A percentile compares a stretch with the other conserved stretches of the same genome.
These are phyloP conservation scores for Drosophila pseudotalamancana DNA, from an alignment of 2,888 invertebrate genomes.

Conservation along the genomic window DNA sequence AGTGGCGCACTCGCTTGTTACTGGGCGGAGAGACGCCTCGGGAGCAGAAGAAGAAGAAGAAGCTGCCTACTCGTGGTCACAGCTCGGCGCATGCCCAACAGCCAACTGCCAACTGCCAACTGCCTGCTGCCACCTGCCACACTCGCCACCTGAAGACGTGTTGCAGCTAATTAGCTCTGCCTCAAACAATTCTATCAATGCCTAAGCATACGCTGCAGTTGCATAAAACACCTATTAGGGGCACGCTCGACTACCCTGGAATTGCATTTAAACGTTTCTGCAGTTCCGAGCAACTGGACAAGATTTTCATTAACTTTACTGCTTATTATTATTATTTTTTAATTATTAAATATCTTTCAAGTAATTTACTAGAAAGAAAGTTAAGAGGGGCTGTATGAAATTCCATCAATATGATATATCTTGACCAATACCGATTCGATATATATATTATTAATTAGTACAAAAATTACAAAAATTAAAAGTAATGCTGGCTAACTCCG, in stretches of 20 bases:
- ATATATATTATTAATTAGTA: no score
- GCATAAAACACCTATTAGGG: constrained; percentile 67
- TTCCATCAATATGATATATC: no score
- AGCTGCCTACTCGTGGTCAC: constrained; percentile 57
- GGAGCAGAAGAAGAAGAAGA: constrained; percentile 1
- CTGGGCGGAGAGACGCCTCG: constrained; percentile 28
- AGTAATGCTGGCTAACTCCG: no score
- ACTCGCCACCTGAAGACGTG: constrained; percentile 32
- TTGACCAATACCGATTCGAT: no score
- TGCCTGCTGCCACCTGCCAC: constrained; percentile 2
- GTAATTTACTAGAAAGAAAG: no score
- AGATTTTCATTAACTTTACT: constrained; percentile 8
- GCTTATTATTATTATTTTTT: neutral
- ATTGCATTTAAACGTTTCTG: constrained; percentile 33
- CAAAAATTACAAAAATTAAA: no score
- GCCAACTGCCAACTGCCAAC: neutral
- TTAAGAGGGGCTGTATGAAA: no score
- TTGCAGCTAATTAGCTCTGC: constrained; percentile 56
- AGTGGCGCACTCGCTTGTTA: constrained; percentile 63
- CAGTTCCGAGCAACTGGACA: constrained; percentile 19
- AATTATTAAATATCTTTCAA: no score
- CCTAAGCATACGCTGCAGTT: constrained; percentile 27
- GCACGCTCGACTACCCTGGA: constrained; percentile 67
- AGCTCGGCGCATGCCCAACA: constrained; percentile 59
- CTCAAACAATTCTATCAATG: constrained; percentile 71